Percentiles rank a stretch among this genome's conserved stretches.
These are phyloP conservation scores for Eupsilia transversa DNA, from an alignment of 2,888 invertebrate species.

Conservation along the genomic window DNA sequence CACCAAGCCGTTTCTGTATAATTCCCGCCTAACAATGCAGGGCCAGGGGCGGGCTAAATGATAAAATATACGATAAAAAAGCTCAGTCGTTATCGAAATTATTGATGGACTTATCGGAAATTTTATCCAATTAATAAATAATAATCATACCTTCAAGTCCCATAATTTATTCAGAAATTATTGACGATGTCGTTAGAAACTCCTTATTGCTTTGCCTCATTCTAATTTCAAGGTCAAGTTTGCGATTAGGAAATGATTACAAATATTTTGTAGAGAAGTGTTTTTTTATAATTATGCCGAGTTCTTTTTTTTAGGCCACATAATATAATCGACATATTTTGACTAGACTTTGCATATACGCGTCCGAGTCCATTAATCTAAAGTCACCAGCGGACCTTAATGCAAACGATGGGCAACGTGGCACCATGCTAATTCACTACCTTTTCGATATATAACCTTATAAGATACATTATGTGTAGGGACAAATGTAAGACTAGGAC, in stretches of 20 bases:
- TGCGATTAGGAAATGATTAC: slow-evolving; percentile 1
- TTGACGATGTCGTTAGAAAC: slow-evolving; percentile 45
- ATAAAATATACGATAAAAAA: background rate
- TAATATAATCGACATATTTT: too few relatives aligned
- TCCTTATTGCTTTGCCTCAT: slow-evolving; percentile 16
- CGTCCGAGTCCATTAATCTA: slow-evolving; percentile 65
- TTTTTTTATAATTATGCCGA: background rate
- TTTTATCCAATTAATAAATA: slow-evolving; percentile 26
- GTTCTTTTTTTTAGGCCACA: too few relatives aligned
- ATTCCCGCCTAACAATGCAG: too few relatives aligned
- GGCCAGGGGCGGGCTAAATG: background rate
- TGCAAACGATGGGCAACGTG: slow-evolving; percentile 67
- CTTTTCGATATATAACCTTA: slow-evolving; percentile 66
- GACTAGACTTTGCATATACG: slow-evolving; percentile 25
- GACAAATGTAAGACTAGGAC: slow-evolving; percentile 41
- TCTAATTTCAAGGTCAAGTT: slow-evolving; percentile 21
- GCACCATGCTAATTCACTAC: slow-evolving; percentile 58
- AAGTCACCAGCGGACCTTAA: slow-evolving; percentile 61
- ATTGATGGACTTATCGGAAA: slow-evolving; percentile 1
- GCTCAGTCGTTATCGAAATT: background rate
- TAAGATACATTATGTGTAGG: slow-evolving; percentile 61
- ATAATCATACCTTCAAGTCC: slow-evolving; percentile 19
- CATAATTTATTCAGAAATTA: slow-evolving; percentile 41
- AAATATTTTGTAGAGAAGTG: background rate
- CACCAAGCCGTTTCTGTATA: too few relatives aligned